phyloP scores from a whole-genome alignment of 92 coral and sea anemone species.

The Porites rus region DNA sequence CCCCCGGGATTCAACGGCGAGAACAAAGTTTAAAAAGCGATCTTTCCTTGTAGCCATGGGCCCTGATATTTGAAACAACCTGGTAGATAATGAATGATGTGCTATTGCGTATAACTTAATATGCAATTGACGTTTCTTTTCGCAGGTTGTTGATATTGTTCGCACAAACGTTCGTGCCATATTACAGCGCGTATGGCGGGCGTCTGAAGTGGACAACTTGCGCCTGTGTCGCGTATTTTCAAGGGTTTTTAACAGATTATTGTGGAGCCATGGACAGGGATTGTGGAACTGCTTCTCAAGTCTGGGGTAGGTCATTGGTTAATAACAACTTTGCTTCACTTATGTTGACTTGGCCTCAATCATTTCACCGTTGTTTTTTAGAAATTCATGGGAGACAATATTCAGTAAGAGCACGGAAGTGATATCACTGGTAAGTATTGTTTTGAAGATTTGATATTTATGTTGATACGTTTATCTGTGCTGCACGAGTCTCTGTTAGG shows the following conservation, averaged over 20 bases:
- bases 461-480: too few relatives aligned
- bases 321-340: too few relatives aligned
- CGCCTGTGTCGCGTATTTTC: conserved; percentile 90
- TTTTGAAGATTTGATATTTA: neutral
- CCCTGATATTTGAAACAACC: too few relatives aligned
- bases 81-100: too few relatives aligned
- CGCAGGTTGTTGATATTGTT: conserved; percentile 92
- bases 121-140: neutral
- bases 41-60: too few relatives aligned
- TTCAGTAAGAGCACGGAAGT: conserved; percentile 97
- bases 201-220: conserved; percentile 91
- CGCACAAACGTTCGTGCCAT: conserved; percentile 90
- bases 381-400: conserved; percentile 99
- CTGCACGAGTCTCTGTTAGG: too few relatives aligned
- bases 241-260: conserved; percentile 87
- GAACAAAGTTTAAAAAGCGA: too few relatives aligned
- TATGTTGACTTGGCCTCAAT: neutral
- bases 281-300: conserved; percentile 96
- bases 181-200: conserved; percentile 95
- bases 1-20: too few relatives aligned
- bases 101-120: too few relatives aligned
- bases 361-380: conserved; percentile 9
- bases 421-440: conserved; percentile 75
- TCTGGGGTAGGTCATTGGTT: conserved; percentile 73
- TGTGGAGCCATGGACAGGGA: conserved; percentile 99